Conservation (phyloP, 2,888 invertebrate species). For the Dioctria rufipes region DNA sequence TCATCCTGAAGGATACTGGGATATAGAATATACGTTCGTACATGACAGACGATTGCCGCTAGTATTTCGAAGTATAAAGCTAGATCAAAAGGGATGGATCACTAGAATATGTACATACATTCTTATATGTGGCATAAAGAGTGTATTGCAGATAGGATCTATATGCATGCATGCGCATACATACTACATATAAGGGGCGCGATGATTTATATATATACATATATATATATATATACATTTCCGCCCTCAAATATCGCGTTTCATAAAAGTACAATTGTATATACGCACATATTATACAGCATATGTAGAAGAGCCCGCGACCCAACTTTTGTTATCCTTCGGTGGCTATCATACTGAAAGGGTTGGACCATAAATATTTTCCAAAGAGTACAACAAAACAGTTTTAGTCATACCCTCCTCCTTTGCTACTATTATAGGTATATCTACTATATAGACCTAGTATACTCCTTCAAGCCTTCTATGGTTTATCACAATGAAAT, state of each 20-base stretch:
- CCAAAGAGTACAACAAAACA: constrained; percentile 45
- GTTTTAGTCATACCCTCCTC: not conserved
- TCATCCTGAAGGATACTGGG: not conserved
- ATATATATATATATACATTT: constrained; percentile 14
- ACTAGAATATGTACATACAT: no score
- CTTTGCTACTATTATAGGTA: not conserved
- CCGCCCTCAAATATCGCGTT: constrained; percentile 31
- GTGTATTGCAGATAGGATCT: no score
- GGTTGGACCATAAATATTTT: constrained; percentile 47
- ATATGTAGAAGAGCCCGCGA: constrained; percentile 42
- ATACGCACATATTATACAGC: no score
- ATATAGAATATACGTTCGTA: not conserved
- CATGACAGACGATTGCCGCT: constrained; percentile 29
- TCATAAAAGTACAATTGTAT: not conserved
- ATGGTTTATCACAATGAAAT: constrained; percentile 35
- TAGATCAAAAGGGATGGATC: constrained; percentile 51
- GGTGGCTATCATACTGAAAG: constrained; percentile 40
- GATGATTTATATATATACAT: not conserved
- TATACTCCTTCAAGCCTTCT: no score
- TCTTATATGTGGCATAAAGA: no score
- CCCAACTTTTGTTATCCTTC: constrained; percentile 53
- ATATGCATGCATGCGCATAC: no score
- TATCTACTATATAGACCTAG: no score
- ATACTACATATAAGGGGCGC: not conserved
- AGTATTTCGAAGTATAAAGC: constrained; percentile 11